Evolutionary conservation across 1,140 invertebrate species (phyloP), one percentile per base, ranked within the genome.

Genomic region (Thaumetopoea pityocampa): DNA sequence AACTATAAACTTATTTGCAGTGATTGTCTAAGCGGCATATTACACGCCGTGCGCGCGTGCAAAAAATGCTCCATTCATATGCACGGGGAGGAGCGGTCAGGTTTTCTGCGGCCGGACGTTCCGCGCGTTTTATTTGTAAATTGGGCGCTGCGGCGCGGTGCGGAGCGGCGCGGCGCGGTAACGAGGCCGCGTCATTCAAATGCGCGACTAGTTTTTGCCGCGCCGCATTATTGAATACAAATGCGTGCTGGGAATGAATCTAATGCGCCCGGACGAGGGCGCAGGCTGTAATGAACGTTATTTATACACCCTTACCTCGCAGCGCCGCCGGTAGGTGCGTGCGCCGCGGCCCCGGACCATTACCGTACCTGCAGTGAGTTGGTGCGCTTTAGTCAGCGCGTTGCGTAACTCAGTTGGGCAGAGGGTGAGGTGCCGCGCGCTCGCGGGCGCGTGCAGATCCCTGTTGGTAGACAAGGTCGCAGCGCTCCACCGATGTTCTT

Each of bases 81-180:
- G 77, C 77, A 67, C 71, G 43, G 66, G 51, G 60, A 56, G 56
- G 58, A 55, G 65, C 64, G 73, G 66, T 58, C 61, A 70, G 67
- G 78, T 78, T 81, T 81, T 81, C 70, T 65, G 6, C 32, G 46
- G 67, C 67, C 74, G 77, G 77, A 81, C 77, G 77, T 78, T 77
- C 73, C 62, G 57, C 60, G 67, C 66, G 73, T 72, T 74, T 70
- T 77, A 77, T 78, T 76, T 81, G 73, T 76, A 78, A 80, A 78
- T 80, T 80, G 76, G 76, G 69, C 69, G 66, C 45, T 9, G 10
- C 18, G 26, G 38, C 20, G 47, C 30, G 45, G 29, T 12, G 35
- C 36, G 28, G 32, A 5, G 18, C 24, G 20, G 43, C 12, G 19
- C 27, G 20, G n/a, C 17, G 49, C 52, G 41, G 46, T 49, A 53